phyloP scores from a whole-genome alignment of 2,113 vertebrate genomes.

The Lepisosteus oculatus region DNA sequence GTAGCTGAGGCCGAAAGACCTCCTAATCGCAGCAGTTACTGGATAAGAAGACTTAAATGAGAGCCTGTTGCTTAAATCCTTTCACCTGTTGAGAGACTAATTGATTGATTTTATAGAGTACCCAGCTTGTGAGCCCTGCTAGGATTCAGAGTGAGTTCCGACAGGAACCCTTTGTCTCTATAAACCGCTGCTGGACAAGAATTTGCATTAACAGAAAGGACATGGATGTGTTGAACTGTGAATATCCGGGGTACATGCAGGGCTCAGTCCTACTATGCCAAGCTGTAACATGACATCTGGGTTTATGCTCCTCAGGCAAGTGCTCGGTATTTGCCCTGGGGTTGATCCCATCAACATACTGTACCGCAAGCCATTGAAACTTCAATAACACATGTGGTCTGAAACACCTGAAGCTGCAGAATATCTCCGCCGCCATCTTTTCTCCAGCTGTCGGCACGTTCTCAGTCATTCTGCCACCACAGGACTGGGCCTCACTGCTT shows the following conservation, averaged over 20 bases:
- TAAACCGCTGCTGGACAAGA: too few species aligned
- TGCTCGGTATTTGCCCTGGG: constrained; percentile 54
- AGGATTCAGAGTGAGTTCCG: too few species aligned
- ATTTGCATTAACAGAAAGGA: neutral
- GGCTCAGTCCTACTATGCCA: neutral
- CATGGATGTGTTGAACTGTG: neutral
- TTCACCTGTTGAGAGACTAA: too few species aligned
- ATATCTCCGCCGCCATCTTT: neutral
- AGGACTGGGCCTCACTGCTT: too few species aligned
- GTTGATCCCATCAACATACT: constrained; percentile 44
- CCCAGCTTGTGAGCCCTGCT: too few species aligned
- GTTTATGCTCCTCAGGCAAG: constrained; percentile 42
- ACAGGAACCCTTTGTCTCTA: too few species aligned
- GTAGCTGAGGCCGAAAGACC: too few species aligned
- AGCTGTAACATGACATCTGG: constrained; percentile 12
- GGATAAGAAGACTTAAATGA: too few species aligned
- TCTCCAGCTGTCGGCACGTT: constrained; percentile 3
- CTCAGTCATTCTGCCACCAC: neutral
- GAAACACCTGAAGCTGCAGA: constrained; percentile 23
- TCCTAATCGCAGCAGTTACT: too few species aligned
- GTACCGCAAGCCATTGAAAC: constrained; percentile 42
- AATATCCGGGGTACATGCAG: constrained; percentile 3
- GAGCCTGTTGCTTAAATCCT: too few species aligned
- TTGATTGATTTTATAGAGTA: too few species aligned
- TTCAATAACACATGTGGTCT: constrained; percentile 38